Percentiles rank a stretch among this genome's conserved stretches.
These are phyloP conservation scores for Malurus elegans DNA, from an alignment of 2,113 vertebrate genomes.

Conservation along the genomic window DNA sequence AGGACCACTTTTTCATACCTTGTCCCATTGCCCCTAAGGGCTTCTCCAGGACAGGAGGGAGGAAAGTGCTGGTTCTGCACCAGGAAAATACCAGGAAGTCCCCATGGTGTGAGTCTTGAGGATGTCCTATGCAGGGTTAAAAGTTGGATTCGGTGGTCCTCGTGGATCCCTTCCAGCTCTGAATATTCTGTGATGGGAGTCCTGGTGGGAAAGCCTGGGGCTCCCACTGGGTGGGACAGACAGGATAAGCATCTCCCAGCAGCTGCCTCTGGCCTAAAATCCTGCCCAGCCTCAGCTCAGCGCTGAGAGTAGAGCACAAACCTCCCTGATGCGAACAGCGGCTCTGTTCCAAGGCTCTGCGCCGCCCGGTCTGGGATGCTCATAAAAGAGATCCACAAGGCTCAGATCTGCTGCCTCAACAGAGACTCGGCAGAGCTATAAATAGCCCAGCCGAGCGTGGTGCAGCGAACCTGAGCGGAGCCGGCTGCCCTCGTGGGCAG, in stretches of 20 bases:
- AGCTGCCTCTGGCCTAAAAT: neutral
- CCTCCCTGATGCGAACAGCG: neutral
- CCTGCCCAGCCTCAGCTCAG: neutral
- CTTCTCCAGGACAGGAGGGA: neutral
- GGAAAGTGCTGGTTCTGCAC: neutral
- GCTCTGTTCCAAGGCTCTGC: neutral
- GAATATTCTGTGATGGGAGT: neutral
- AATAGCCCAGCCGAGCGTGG: constrained; percentile 4
- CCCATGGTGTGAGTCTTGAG: neutral
- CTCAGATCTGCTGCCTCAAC: neutral
- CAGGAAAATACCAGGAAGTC: fast-evolving
- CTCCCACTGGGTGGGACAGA: neutral
- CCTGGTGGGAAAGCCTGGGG: fast-evolving
- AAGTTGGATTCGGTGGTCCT: neutral
- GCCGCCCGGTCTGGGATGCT: neutral
- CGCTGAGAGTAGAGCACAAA: neutral
- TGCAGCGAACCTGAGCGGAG: neutral
- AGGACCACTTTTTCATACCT: neutral
- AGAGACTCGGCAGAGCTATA: constrained; percentile 9
- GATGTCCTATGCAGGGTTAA: neutral
- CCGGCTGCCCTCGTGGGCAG: neutral
- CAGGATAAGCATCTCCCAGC: neutral
- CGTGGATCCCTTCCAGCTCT: neutral
- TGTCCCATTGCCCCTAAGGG: neutral
- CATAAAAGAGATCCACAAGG: neutral